Evolutionary conservation across 1,140 invertebrate genomes (phyloP).

Genomic region (Zaprionus taronus): DNA sequence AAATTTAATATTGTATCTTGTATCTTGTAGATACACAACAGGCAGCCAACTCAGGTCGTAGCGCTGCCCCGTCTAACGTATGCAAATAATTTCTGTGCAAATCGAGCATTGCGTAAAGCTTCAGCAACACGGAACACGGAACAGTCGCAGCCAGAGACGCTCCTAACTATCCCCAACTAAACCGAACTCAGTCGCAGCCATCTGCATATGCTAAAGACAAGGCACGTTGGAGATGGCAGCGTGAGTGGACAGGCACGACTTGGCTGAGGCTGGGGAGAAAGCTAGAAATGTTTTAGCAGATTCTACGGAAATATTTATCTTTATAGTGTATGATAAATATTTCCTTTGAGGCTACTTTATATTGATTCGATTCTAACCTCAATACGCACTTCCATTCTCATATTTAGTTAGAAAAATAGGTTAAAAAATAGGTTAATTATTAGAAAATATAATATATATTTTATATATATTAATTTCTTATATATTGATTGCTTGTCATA

Average conservation of each 20-base stretch:
- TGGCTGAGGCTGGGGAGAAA: neutral
- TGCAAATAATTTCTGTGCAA: slow-evolving; percentile 77
- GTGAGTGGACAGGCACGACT: neutral
- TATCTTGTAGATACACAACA: slow-evolving; percentile 55
- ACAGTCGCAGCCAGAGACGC: slow-evolving; percentile 21
- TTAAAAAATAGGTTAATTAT: too few species aligned
- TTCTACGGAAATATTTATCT: too few species aligned
- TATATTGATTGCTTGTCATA: neutral
- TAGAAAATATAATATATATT: neutral
- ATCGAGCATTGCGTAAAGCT: slow-evolving; percentile 71
- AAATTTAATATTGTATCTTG: slow-evolving; percentile 77
- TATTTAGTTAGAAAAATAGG: too few species aligned
- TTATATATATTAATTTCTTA: too few species aligned
- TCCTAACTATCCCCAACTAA: slow-evolving; percentile 33
- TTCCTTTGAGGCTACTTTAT: too few species aligned
- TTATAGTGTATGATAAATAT: too few species aligned
- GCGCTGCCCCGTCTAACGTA: slow-evolving; percentile 40
- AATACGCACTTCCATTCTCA: too few species aligned
- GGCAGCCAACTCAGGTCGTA: too few species aligned
- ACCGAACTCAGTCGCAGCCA: slow-evolving; percentile 36
- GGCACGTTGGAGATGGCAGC: slow-evolving; percentile 8
- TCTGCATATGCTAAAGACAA: slow-evolving; percentile 78
- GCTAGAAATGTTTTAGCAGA: neutral
- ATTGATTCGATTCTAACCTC: too few species aligned
- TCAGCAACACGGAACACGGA: slow-evolving; percentile 9